Evolutionary conservation across 2,888 invertebrate genomes (phyloP), one percentile per base, ranked within the genome.

Genomic region (Patella depressa): DNA sequence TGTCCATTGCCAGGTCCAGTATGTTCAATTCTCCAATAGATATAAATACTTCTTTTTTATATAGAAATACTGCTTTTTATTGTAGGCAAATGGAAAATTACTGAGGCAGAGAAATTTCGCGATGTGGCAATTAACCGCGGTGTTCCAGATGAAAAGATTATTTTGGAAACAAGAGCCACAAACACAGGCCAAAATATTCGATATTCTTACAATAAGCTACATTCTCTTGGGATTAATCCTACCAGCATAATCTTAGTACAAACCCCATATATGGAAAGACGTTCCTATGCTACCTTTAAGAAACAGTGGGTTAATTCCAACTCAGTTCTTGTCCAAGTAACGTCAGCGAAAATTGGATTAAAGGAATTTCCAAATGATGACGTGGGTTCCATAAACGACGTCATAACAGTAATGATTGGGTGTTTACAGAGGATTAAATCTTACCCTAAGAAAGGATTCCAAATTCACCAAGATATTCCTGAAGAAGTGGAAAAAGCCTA

Each of bases 231-330:
- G 1, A 77, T 82, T 9, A 54, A 78, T 0, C 76, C 80, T 11
- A 45, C 72, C 11, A 82, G 80, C 12, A 73, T 88, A 1, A 87
- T 90, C 24, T 73, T 90, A 45, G 88, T 89, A 34, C 89, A 89
- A 59, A 88, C 87, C 74, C 89, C 89, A 0, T 87, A 85, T 75
- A 89, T 89, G 89, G 89, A 89, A 69, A 81, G 88, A 29, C 79
- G 88, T 34, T 80, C 84, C 1, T 86, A 84, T 74, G 87, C 89
- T 72, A 90, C 90, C 12, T 89, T 90, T 78, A 81, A 85, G 83
- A 88, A 88, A 80, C 88, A 88, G 80, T 90, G 88, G 88, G 85
- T 87, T 4, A 84, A 78, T 5, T 81, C 83, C 12, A 69, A 81
- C 11, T 53, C 74, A n/a, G 76, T 81, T 14, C 73, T 77, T 9